Evolutionary conservation across 2,888 invertebrate genomes (phyloP), one percentile per base, ranked within the genome.

Genomic region (Cosmia pyralina): DNA sequence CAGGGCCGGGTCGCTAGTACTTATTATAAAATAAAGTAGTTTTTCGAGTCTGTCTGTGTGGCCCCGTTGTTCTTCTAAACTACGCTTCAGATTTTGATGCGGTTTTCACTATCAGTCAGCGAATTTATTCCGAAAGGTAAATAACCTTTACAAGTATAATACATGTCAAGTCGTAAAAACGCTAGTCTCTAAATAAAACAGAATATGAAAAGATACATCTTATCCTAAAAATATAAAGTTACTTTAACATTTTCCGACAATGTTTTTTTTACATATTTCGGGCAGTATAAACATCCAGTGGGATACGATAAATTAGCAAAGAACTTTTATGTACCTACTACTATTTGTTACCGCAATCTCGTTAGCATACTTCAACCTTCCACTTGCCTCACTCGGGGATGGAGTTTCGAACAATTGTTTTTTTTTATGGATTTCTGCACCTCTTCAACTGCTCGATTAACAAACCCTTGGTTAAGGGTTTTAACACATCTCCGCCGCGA

Each of bases 291-390:
- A 46, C 55, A 46, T 63, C 19, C 57, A 52, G 17, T 28, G 28
- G 53, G 41, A n/a, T 59, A 65, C 44, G 50, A 65, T 73, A 79
- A 78, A 79, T 77, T 72, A 79, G 53, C 34, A 28, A 64, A 64
- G n/a, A 73, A 79, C 79, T 79, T 72, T 72, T 60, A 78, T 63
- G 46, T 62, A n/a, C n/a, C n/a, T n/a, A 65, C 19, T 46, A n/a
- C 22, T 62, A 52, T 59, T 59, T 44, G 78, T 62, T 52, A 28
- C 34, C 71, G 60, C 50, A 44, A 55, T n/a, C 78, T 73, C 69
- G 79, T 79, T 76, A 28, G 63, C 79, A 72, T 72, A 72, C 57
- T 78, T 72, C 57, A 72, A 72, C 55, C 52, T 28, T 19, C 60
- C 28, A 13, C 28, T 59, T 11, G 38, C 50, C 38, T 52, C 72